Evolutionary conservation across 2,113 vertebrate genomes (phyloP), one percentile per base, ranked within the genome.

Genomic region (Salminus brasiliensis): DNA sequence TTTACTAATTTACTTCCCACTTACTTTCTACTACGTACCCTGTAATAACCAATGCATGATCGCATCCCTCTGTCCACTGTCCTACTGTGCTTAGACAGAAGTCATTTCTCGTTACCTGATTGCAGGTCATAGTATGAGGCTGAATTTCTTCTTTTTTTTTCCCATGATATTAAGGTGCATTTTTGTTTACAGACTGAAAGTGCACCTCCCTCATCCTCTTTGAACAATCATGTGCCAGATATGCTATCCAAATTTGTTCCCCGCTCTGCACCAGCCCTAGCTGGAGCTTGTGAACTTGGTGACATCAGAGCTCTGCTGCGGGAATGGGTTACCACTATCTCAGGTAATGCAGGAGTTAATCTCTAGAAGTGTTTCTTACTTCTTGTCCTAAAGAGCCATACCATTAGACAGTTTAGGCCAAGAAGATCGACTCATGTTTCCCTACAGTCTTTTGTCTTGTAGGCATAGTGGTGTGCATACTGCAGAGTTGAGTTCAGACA

Each of bases 241-340:
- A 79, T 88, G 4, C 70, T 81, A 0, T 67, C 79, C 1, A 84
- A 88, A 79, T 74, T 81, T 0, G 77, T 67, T 10, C 86, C 90
- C 80, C 93, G 93, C 0, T 93, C 90, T 0, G 87, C 92, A 57
- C 96, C 98, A 36, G 93, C 95, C 25, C 85, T 99, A 0, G 98
- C 97, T 0, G 98, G 98, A 85, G 97, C 97, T 47, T 94, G 93
- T 21, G 96, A 98, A n/a, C 92, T 98, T 81, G 93, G 74, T 0
- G 97, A 99, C 45, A 95, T 99, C 55, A 96, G 96, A 89, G 95
- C 91, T 0, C 87, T 99, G 78, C 84, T 99, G 41, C 94, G 90
- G 79, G 97, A 99, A 67, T 99, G 98, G 98, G 96, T 99, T 89
- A 98, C 97, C 47, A 97, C 95, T 21, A 98, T 98, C 84, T 87